Percentiles rank a stretch among this genome's conserved stretches.
Conservation (phyloP, 2,797 vertebrate species). For the Hypotaenidia philippensis region DNA sequence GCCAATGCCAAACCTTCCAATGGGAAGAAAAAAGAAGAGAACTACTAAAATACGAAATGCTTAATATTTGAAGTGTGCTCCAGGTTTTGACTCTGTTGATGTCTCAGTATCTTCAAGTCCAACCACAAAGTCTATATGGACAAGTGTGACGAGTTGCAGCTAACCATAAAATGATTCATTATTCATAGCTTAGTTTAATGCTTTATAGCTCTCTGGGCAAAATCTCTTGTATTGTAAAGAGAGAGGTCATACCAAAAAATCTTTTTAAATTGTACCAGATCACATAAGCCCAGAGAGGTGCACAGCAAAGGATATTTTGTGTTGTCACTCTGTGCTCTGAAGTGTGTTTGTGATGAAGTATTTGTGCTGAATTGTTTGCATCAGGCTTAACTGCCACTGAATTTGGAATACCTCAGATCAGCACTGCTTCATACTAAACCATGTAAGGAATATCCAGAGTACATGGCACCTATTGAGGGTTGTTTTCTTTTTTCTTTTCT, state of each 20-base stretch:
- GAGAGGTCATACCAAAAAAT: background rate
- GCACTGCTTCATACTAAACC: background rate
- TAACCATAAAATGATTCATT: background rate
- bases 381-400: background rate
- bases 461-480: background rate
- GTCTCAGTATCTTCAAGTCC: background rate
- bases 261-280: background rate
- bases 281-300: background rate
- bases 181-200: background rate
- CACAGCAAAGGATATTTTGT: background rate
- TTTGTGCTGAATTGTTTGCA: background rate
- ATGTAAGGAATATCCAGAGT: background rate
- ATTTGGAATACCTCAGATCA: background rate
- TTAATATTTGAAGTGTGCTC: slow-evolving; percentile 12
- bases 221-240: background rate
- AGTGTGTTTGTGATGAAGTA: background rate
- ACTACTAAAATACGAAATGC: background rate
- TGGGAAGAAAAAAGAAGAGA: background rate
- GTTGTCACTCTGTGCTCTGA: background rate
- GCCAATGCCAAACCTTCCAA: background rate
- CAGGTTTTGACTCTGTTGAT: slow-evolving; percentile 24
- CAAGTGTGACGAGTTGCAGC: background rate
- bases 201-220: background rate
- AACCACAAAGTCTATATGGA: background rate
- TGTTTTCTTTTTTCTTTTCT: background rate